Evolutionary conservation across 1,140 invertebrate species (phyloP), one percentile per base, ranked within the genome.

Genomic region (Drosophila malerkotliana): DNA sequence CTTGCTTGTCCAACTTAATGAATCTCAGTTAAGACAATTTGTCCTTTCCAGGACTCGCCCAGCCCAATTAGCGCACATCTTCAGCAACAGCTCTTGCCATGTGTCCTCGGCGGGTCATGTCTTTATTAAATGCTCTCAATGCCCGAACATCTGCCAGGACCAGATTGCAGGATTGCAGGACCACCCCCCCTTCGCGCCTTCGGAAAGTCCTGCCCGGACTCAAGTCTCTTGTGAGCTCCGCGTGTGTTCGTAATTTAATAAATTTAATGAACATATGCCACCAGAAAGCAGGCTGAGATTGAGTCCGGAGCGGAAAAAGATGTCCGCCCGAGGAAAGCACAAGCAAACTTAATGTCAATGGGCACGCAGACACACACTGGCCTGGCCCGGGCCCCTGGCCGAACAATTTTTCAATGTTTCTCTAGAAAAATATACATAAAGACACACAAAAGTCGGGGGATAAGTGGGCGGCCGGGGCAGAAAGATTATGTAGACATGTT

Each of bases 211-310:
- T 28, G 26, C 26, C 26, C 26, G 34, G 51, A 47, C 21, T 21
- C 21, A 44, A 59, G 48, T 58, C 69, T 24, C 56, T 47, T 26
- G 28, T 47, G 48, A 12, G 58, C 30, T 73, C 77, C 53, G 61
- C 51, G 61, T 71, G 80, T 77, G 81, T 39, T 54, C 18, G 79
- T 88, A 87, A 87, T 82, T 88, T 87, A 87, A 87, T 87, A 82
- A 82, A 88, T 87, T 88, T 88, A 87, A 87, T 87, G 82, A 87
- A 87, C 83, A 87, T 88, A 87, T 87, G 82, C 74, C 67, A 66
- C 62, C 56, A 60, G 44, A 60, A 51, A 56, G 63, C 72, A 47
- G 32, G 49, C 51, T 21, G 48, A 62, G 63, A 67, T 67, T 66
- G 48, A 48, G 39, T 28, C 32, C n/a, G 66, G 56, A 52, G 66